Evolutionary conservation across 2,888 invertebrate species (phyloP).

Genomic region (Noctua comes): DNA sequence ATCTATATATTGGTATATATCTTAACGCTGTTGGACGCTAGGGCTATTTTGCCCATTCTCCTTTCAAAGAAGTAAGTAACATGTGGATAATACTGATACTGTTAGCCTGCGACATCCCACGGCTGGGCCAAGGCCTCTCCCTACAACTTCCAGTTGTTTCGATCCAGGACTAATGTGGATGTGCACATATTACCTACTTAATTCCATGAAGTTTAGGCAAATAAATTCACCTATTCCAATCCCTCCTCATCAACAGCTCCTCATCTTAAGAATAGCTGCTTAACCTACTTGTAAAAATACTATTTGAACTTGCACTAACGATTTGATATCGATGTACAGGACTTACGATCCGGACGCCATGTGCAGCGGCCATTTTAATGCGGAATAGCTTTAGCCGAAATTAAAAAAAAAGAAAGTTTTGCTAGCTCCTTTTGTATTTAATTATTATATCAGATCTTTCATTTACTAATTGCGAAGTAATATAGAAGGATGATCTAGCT

Average conservation of each 20-base stretch:
- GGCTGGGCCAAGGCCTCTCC: too few species aligned
- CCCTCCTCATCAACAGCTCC: neutral
- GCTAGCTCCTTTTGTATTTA: neutral
- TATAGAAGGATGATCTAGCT: too few species aligned
- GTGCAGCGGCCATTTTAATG: neutral
- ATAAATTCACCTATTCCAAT: neutral
- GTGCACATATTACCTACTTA: too few species aligned
- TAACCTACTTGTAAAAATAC: neutral
- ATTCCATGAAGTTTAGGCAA: too few species aligned
- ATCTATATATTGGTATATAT: too few species aligned
- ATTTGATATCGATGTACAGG: neutral
- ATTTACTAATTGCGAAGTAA: neutral
- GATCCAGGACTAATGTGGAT: too few species aligned
- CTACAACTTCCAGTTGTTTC: too few species aligned
- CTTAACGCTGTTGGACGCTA: too few species aligned
- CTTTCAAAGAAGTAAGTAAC: neutral
- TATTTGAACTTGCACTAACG: neutral
- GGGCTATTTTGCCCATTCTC: too few species aligned
- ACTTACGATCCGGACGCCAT: neutral
- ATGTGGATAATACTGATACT: too few species aligned
- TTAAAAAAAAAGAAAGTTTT: neutral
- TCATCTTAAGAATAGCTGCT: neutral
- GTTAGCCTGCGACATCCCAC: too few species aligned
- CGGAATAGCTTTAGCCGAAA: neutral
- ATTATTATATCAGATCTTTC: neutral